Evolutionary conservation across 1,140 invertebrate genomes (phyloP), one percentile per base, ranked within the genome.

Genomic region (Eriosoma lanigerum): DNA sequence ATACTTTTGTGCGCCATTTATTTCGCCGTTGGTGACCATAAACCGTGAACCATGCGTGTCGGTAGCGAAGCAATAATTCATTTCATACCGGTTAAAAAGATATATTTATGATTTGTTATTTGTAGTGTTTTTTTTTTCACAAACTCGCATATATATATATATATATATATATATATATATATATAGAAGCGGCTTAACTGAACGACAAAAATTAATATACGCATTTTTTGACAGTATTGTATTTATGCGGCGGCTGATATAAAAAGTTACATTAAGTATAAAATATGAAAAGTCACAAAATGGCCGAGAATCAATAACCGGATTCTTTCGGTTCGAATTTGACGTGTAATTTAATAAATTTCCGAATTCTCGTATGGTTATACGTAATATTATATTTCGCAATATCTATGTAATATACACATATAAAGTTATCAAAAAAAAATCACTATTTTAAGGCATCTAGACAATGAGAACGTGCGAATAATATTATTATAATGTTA

Each of bases 51-150:
- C 21, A 13, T 48, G 75, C 38, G 56, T 62, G 75, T 58, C 54
- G 54, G 75, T 60, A 52, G 68, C 17, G 15, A 21, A 19, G 75
- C 24, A 78, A 78, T 78, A 78, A 78, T 78, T 78, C 75, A 78
- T 78, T 72, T 75, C 48, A 15, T 38, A 24, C 32, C 54, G 21
- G 73, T 56, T 62, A 46, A 78, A 78, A 78, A 60, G 32, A 76
- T 76, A 76, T 76, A 78, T 78, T 48, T 78, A 78, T 62, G 75
- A 78, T 78, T 78, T 62, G 38, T 76, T 60, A 78, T 56, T 78
- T 54, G 32, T 26, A 21, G 24, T 26, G 48, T 58, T 54, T 54
- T 73, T 56, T 54, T 56, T 54, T 58, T 44, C 21, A 29, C 26
- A 15, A 21, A 1, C 44, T 21, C 15, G 21, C 21, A 17, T 44